Percentiles rank a stretch among this genome's conserved stretches.
Evolutionary conservation across 2,113 vertebrate species (phyloP).

Genomic region (Mohoua ochrocephala): DNA sequence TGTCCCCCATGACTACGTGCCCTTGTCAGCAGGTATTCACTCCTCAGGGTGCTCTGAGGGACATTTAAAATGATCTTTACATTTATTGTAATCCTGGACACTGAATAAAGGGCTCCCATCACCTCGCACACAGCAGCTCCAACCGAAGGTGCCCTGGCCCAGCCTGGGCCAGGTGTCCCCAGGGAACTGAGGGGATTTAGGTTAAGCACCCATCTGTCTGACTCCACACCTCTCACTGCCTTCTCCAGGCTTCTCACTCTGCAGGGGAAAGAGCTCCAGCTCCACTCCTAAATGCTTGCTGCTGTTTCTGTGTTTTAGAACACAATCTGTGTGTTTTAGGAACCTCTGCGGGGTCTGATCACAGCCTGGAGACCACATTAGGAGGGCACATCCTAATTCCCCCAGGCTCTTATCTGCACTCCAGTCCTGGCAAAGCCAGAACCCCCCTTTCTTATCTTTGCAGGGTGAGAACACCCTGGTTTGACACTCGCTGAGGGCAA

Average conservation of each 20-base stretch:
- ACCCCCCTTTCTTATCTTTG: no score
- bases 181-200: neutral
- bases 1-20: neutral
- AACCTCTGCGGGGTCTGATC: neutral
- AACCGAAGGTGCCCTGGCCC: accelerated
- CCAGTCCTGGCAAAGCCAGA: neutral
- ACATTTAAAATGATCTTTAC: accelerated
- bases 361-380: no score
- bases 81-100: no score
- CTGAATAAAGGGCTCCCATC: accelerated
- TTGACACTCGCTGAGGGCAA: neutral
- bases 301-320: neutral
- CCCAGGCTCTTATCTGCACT: neutral
- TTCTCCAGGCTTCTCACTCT: neutral
- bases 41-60: accelerated
- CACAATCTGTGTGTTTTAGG: accelerated
- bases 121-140: neutral
- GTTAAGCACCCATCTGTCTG: neutral
- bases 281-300: accelerated
- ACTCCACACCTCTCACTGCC: neutral
- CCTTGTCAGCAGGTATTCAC: accelerated
- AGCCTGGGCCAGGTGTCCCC: neutral
- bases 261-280: neutral
- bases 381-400: no score
- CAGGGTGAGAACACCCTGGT: neutral